These are phyloP conservation scores for Ibycter americanus DNA, from an alignment of 2,797 vertebrate species.

Conservation along the genomic window DNA sequence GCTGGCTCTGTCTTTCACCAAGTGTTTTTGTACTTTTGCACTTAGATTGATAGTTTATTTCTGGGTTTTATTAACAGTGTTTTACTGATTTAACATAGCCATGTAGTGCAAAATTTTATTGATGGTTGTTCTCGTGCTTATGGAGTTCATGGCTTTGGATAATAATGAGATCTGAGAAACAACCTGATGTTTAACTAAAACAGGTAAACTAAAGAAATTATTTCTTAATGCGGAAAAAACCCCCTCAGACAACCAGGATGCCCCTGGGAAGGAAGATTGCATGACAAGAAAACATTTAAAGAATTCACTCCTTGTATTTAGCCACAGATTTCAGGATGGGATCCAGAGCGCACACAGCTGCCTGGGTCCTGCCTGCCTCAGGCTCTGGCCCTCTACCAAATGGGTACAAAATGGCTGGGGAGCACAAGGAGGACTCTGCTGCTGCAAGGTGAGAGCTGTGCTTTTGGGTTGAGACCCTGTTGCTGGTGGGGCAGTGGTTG, in stretches of 20 bases:
- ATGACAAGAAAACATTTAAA: neutral
- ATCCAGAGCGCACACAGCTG: neutral
- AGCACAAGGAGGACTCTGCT: fast-evolving
- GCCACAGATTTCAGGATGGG: neutral
- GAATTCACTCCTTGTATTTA: neutral
- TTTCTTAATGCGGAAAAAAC: neutral
- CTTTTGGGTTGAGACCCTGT: fast-evolving
- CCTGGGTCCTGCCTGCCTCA: neutral
- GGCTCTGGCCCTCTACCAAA: neutral
- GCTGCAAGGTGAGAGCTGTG: neutral
- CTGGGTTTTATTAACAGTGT: neutral
- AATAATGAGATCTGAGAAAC: neutral
- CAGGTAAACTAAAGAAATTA: neutral
- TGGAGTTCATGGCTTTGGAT: neutral
- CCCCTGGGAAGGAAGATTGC: neutral
- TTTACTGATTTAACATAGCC: neutral
- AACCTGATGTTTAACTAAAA: neutral
- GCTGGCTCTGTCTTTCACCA: neutral
- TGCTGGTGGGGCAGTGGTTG: neutral
- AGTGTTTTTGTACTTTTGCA: neutral
- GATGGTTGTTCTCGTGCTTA: neutral
- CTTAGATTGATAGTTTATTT: neutral
- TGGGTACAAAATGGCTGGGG: neutral
- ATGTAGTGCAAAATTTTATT: neutral
- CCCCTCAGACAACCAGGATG: neutral